phyloP scores from a whole-genome alignment of 1,140 invertebrate species.

The Dreissena rostriformis region DNA sequence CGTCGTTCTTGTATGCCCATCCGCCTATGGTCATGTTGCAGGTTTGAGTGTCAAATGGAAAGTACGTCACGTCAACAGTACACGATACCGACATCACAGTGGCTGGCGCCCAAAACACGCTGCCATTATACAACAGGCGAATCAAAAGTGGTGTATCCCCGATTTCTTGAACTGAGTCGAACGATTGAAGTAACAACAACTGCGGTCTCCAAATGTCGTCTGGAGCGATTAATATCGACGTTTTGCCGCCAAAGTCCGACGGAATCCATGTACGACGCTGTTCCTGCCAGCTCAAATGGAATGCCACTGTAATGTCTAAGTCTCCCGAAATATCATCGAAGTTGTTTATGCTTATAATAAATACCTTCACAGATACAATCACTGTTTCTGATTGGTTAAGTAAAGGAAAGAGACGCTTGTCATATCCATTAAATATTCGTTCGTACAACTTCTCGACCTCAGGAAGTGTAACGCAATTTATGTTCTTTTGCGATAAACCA shows the following conservation, averaged over 20 bases:
- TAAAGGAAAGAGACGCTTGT: slow-evolving; percentile 30
- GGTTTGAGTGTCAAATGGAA: slow-evolving; percentile 39
- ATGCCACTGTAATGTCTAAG: slow-evolving; percentile 5
- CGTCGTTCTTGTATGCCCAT: slow-evolving; percentile 1
- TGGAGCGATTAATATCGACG: slow-evolving; percentile 10
- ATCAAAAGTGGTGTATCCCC: slow-evolving; percentile 9
- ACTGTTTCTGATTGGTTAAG: slow-evolving; percentile 16
- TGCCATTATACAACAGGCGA: slow-evolving; percentile 13
- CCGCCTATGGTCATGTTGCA: slow-evolving; percentile 3
- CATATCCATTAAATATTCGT: slow-evolving; percentile 31
- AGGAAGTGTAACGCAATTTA: slow-evolving; percentile 16
- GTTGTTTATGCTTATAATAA: slow-evolving; percentile 30
- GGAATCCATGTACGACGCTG: neutral
- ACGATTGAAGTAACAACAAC: slow-evolving; percentile 30
- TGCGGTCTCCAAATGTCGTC: slow-evolving; percentile 38
- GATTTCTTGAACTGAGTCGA: slow-evolving; percentile 17
- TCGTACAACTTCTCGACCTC: slow-evolving; percentile 26
- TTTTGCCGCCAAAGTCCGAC: slow-evolving; percentile 20
- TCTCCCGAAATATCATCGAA: slow-evolving; percentile 47
- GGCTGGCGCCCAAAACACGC: neutral
- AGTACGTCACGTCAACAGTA: slow-evolving; percentile 48
- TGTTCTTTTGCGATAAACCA: neutral
- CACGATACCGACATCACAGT: slow-evolving; percentile 15
- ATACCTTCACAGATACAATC: neutral
- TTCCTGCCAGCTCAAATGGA: neutral